Evolutionary conservation across 1,140 invertebrate species (phyloP), one percentile per base, ranked within the genome.

Genomic region (Schlechtendalia chinensis): DNA sequence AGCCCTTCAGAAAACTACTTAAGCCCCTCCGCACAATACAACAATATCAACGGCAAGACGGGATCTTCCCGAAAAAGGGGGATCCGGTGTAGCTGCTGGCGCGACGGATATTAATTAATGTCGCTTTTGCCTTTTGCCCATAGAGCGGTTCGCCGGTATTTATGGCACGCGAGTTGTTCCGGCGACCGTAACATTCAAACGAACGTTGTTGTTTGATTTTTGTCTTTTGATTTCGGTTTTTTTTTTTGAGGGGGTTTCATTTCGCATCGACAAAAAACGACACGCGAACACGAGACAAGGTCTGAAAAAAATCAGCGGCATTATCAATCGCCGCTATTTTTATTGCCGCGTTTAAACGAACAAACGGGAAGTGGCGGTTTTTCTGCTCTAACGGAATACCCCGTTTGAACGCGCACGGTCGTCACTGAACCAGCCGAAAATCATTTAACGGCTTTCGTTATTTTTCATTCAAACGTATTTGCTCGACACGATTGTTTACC

Each of bases 21-120:
- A 79, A 79, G 39, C 75, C 58, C 72, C 39, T 12, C 14, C 14
- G 58, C 32, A 17, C 39, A 29, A 24, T 22, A 50, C 58, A 50
- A 61, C 75, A 63, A 79, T 79, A 79, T 79, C 61, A 79, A 79
- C 61, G 39, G 75, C 1, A 12, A 63, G 58, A n/a, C 12, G 39
- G 54, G 50, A 79, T 79, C 39, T 47, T 32, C 53, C 27, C 39
- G 29, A 12, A 45, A 54, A 39, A 12, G 22, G 17, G 29, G 56
- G 56, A 47, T 45, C n/a, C 19, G 27, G 75, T 32, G 19, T 39
- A 39, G 32, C 32, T 45, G 54, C 5, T 22, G 6, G 72, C 72
- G 75, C 61, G 58, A 79, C 75, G 47, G 75, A 79, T 61, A 79
- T 79, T 79, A 79, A 79, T 79, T 63, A 79, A 79, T 50, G 75